Evolutionary conservation across 2,113 vertebrate species (phyloP), one percentile per base, ranked within the genome.

Genomic region (Bambusicola thoracicus): DNA sequence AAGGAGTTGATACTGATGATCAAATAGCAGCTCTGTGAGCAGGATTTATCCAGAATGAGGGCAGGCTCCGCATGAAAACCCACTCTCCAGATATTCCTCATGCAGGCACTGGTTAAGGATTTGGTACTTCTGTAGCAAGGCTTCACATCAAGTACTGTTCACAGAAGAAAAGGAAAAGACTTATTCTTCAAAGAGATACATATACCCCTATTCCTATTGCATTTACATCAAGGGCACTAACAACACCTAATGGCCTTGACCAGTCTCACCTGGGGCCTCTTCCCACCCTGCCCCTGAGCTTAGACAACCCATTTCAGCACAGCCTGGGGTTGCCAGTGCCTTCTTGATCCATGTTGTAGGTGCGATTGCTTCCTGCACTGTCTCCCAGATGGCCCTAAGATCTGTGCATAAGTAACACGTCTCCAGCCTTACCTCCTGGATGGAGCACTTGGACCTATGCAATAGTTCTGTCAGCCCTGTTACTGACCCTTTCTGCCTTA

Each of bases 21-120:
- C 32, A 10, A 4, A 19, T 0, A 1, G 69, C 49, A 77, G 32
- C 48, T 69, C 6, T 8, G 12, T 0, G 0, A 73, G 41, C 53
- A 76, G 25, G 44, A 21, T 61, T 72, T 62, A 24, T 32, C 8
- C 46, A 38, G 32, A 69, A 34, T 32, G 73, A 73, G 19, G 36
- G 36, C 15, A 81, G 46, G 16, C 41, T 90, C 67, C 76, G 74
- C 40, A 49, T 1, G 1, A 66, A 66, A 36, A 46, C 43, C 10
- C 36, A 55, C 49, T 13, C 62, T 49, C 49, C 65, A 86, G 49
- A 40, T 1, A 1, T 36, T 55, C 15, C 6, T 25, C 15, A 4
- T 5, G 24, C 21, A 68, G 58, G 40, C n/a, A 38, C 11, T 2
- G 0, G 3, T 30, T n/a, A 41, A 66, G 51, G 36, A 65, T 38